phyloP scores from a whole-genome alignment of 2,113 vertebrate species.

The Tetraodon nigroviridis region DNA sequence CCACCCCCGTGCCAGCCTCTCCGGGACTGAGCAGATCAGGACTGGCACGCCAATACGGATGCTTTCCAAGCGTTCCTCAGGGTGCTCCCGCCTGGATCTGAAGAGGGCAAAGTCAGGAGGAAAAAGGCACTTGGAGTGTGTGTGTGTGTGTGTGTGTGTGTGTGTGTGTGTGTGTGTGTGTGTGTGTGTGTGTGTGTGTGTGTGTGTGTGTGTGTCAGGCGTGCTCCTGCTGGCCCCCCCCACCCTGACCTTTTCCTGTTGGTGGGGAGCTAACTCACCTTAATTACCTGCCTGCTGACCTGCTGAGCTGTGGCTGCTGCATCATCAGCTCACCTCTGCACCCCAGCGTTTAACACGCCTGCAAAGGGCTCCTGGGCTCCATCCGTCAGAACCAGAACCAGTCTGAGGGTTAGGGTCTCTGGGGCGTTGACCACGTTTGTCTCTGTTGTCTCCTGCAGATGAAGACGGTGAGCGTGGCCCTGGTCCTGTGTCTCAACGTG shows the following conservation, averaged over 20 bases:
- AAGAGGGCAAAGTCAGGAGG: constrained; percentile 7
- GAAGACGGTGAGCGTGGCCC: constrained; percentile 98
- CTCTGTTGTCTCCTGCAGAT: constrained; percentile 74
- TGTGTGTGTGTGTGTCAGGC: constrained; percentile 5
- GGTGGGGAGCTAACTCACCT: constrained; percentile 15
- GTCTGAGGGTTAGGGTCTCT: no score
- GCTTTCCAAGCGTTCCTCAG: no score
- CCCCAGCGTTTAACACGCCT: not conserved
- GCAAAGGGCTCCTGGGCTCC: no score
- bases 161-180: not conserved
- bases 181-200: constrained; percentile 2
- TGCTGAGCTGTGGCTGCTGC: constrained; percentile 2
- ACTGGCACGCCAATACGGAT: no score
- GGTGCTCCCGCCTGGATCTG: no score
- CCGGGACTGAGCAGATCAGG: no score
- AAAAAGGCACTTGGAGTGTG: not conserved
- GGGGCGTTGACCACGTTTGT: not conserved
- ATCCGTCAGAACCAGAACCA: no score
- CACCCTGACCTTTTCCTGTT: constrained; percentile 57
- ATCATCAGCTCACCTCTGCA: not conserved
- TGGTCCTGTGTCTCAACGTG: constrained; percentile 95
- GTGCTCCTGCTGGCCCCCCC: constrained; percentile 25
- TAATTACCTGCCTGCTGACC: constrained; percentile 43
- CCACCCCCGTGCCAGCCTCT: no score
- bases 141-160: no score